Evolutionary conservation across 2,113 vertebrate genomes (phyloP).

Genomic region (Tauraco erythrolophus): DNA sequence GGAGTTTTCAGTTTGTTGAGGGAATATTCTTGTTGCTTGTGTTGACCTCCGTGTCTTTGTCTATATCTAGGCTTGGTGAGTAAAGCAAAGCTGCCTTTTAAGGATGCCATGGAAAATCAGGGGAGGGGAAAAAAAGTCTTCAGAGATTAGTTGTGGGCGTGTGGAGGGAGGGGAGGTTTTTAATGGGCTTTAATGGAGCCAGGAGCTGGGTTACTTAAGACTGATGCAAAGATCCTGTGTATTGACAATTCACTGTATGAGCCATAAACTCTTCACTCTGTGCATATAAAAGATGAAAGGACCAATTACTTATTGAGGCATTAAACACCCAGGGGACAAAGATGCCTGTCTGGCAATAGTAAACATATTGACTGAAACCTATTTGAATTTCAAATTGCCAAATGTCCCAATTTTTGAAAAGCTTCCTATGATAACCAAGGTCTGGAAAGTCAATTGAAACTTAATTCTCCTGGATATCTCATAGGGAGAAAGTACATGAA

Average conservation of each 20-base stretch:
- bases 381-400: conserved; percentile 74
- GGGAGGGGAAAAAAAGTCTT: background rate
- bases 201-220: conserved; percentile 35
- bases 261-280: conserved; percentile 46
- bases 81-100: background rate
- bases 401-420: conserved; percentile 69
- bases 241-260: conserved; percentile 56
- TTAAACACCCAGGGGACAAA: conserved; percentile 60
- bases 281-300: conserved; percentile 64
- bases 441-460: conserved; percentile 72
- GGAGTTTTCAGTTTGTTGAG: background rate
- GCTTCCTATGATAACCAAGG: conserved; percentile 67
- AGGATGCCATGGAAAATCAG: background rate
- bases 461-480: conserved; percentile 65
- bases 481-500: conserved; percentile 45
- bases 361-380: conserved; percentile 69
- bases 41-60: background rate
- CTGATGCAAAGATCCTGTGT: conserved; percentile 43
- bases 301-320: conserved; percentile 60
- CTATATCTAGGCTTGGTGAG: background rate
- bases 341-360: conserved; percentile 53
- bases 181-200: conserved; percentile 33
- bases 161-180: background rate
- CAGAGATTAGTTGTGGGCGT: background rate
- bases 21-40: background rate